Conservation (phyloP, 2,113 vertebrate species). For the Percina caprodes region DNA sequence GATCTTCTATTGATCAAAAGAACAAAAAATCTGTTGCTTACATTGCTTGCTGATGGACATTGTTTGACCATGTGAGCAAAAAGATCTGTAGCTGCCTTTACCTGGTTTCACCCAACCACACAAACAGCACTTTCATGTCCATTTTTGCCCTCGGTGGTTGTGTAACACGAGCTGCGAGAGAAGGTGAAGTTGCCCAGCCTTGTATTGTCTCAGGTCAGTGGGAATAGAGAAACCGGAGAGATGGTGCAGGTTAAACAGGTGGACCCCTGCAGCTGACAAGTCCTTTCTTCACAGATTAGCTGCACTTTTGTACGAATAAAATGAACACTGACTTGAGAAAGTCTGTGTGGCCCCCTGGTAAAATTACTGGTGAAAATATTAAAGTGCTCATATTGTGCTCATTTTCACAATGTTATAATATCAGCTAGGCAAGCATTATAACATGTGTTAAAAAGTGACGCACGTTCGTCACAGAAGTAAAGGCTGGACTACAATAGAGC, state of each 20-base stretch:
- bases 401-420: no score
- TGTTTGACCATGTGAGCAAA: conserved; percentile 14
- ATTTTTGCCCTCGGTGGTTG: conserved; percentile 61
- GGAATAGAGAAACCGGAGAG: conserved; percentile 66
- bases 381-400: no score
- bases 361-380: conserved; percentile 39
- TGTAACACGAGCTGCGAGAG: conserved; percentile 74
- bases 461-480: no score
- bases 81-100: conserved; percentile 41
- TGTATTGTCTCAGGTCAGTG: conserved; percentile 64
- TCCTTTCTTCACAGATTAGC: conserved; percentile 72
- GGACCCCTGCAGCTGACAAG: conserved; percentile 70
- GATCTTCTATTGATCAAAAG: neutral
- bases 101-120: conserved; percentile 37
- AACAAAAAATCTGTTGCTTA: neutral
- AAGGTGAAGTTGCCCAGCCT: conserved; percentile 48
- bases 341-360: conserved; percentile 24
- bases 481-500: no score
- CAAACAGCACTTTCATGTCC: conserved; percentile 68
- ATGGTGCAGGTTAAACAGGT: conserved; percentile 54
- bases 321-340: conserved; percentile 28
- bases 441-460: no score
- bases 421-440: no score
- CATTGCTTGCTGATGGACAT: neutral
- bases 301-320: conserved; percentile 44